phyloP scores from a whole-genome alignment of 2,113 vertebrate genomes.

The Callocephalon fimbriatum region DNA sequence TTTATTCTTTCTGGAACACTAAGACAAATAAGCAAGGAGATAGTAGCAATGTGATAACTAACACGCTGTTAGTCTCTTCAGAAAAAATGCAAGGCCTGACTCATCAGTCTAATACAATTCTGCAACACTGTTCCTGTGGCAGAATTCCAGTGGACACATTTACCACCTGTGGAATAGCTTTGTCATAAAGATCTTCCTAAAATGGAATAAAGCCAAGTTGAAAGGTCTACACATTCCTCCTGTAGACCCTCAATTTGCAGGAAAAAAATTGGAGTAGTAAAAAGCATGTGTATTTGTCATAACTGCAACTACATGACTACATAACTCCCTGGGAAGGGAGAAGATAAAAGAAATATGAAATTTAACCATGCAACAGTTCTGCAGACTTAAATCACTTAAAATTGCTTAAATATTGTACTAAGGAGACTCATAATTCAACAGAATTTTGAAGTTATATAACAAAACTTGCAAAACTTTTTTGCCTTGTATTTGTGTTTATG shows the following conservation, averaged over 20 bases:
- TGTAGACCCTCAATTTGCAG: neutral
- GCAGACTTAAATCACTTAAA: neutral
- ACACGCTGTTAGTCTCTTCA: neutral
- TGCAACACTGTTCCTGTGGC: neutral
- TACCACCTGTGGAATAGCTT: neutral
- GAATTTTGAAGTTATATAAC: neutral
- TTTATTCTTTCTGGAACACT: neutral
- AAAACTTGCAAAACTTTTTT: neutral
- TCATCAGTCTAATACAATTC: slow-evolving; percentile 14
- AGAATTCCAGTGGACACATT: slow-evolving; percentile 3
- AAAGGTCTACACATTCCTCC: neutral
- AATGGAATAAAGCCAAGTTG: neutral
- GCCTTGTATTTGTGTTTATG: neutral
- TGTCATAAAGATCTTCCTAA: neutral
- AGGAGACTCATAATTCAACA: neutral
- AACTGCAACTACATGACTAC: neutral
- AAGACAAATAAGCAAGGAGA: neutral
- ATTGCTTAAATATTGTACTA: neutral
- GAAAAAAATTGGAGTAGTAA: neutral
- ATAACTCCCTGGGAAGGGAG: neutral
- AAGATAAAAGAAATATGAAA: neutral
- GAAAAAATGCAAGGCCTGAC: neutral
- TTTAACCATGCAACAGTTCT: neutral
- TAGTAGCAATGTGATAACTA: neutral
- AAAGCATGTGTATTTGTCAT: neutral